Base-by-base conservation (phyloP, 1,140 invertebrate species). In the Doryteuthis pealeii region DNA sequence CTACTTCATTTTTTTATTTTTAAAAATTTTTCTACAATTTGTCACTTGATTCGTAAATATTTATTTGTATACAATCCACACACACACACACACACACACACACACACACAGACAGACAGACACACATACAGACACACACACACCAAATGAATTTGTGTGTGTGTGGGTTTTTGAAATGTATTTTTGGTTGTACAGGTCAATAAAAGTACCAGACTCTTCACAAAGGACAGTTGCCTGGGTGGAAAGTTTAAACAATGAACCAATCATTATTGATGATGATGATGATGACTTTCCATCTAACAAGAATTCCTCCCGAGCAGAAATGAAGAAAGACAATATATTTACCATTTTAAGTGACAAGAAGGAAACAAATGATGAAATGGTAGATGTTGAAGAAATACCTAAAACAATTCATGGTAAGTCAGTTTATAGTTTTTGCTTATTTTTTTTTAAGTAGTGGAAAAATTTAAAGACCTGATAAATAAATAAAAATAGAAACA, bases 141-240 rank as follows among this genome's bases (percentile, higher is more conserved):
- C n/a, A n/a, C n/a, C n/a, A n/a, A n/a, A n/a, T n/a, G n/a, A n/a
- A n/a, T n/a, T n/a, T n/a, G n/a, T n/a, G n/a, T n/a, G n/a, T n/a
- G n/a, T n/a, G n/a, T n/a, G n/a, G n/a, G n/a, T n/a, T n/a, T n/a
- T 40, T 40, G 3, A 40, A 40, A 40, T 40, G 3, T 40, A 5
- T 3, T 40, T 40, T 43, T 71, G 15, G 32, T 31, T 43, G 15
- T 73, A 28, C n/a, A 73, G 70, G 71, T 72, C 73, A 10, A 66
- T 74, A 32, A 77, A 74, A 67, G 30, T 73, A 22, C 67, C 70
- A 74, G 72, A 70, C 26, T 73, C 75, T 6, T 31, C 74, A 31
- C 71, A 77, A 62, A 74, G 74, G 45, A 79, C 74, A 8, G 74
- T 74, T 30, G 75, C 69, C 18, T 73, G 73, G 70, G 58, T 70